Base-by-base conservation (phyloP, 2,888 invertebrate genomes). In the Apodemia duryi region DNA sequence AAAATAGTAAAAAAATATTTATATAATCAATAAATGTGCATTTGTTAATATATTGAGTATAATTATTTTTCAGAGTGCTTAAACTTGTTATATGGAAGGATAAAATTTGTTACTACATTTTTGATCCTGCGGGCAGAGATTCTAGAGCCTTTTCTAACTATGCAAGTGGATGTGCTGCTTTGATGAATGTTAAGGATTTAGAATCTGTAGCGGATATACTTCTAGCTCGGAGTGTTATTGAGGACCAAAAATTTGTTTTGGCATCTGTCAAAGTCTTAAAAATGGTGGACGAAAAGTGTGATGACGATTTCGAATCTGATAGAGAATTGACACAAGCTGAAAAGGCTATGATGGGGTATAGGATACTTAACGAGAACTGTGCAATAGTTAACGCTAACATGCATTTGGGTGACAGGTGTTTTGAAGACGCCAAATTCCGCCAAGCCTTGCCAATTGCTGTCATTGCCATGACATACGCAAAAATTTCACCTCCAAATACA, bases 401-500 rank as follows among this genome's bases (percentile, higher is more conserved):
- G 82, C 93, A 94, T 80, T 81, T 94, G 66, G 93, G 91, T 0
- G 93, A 94, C 72, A 82, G 90, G 67, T 93, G 93, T 73, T 94
- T 94, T 70, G 93, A 92, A 71, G 93, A 93, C 11, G 86, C 92
- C 0, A 89, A 93, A 66, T 93, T 89, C 71, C 93, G 94, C 64
- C 93, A 95, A 70, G 94, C 94, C 0, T 76, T 95, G 65, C 84
- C 95, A 0, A 93, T 94, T 67, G 90, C 94, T 0, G 82, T 93
- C 0, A 89, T 94, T 6, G 93, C 93, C 3, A 83, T 95, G 81
- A 93, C 94, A 0, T 95, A 95, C 71, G 91, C 94, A 0, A 93
- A 94, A 74, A 94, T 95, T 70, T 94, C 95, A 2, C 93, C 94
- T 0, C 93, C 94, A 0, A 93, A 93, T 64, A 88, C 93, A 11